Evolutionary conservation across 92 coral and sea anemone species (phyloP), one percentile per base, ranked within the genome.

Genomic region (Pocillopora grandis): DNA sequence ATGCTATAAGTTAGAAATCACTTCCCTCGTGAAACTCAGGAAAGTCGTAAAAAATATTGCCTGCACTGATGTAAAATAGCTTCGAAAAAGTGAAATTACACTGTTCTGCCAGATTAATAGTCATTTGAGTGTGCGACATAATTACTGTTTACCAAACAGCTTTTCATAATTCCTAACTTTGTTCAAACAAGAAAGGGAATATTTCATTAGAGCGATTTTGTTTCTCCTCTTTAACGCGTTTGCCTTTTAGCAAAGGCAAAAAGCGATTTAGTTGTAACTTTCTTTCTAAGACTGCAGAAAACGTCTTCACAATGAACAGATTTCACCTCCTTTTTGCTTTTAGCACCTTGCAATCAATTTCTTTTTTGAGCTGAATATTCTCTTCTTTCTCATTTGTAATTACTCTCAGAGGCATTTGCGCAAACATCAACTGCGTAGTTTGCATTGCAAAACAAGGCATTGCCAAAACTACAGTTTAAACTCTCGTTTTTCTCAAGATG

Each of bases 101-200:
- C 8, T 42, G 52, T 42, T 42, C 52, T 42, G 52, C 52, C 4
- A 42, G 52, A 42, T 42, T 42, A 42, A 42, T 42, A 42, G 8
- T 27, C 31, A 27, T 27, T 27, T 27, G 52, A 42, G 52, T 42
- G 5, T 42, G 69, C 58, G 58, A 76, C 57, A 35, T 33, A 17
- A 76, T 58, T 21, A 75, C 15, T 61, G 69, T 61, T 76, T 61
- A 35, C 68, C 20, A 58, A 76, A 59, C 37, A 0, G 10, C 16
- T 13, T 75, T 58, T 75, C 65, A 9, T 7, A 55, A 31, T 59
- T n/a, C 17, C 75, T 10, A 42, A 17, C 55, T 76, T 76, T 76
- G 55, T 33, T 66, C 65, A 61, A 61, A 76, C 63, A 59, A 27
- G 68, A 76, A 58, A 76, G 18, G 66, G 16, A 76, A 76, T 76